Evolutionary conservation across 2,113 vertebrate species (phyloP), one percentile per base, ranked within the genome.

Genomic region (Paramormyrops kingsleyae): DNA sequence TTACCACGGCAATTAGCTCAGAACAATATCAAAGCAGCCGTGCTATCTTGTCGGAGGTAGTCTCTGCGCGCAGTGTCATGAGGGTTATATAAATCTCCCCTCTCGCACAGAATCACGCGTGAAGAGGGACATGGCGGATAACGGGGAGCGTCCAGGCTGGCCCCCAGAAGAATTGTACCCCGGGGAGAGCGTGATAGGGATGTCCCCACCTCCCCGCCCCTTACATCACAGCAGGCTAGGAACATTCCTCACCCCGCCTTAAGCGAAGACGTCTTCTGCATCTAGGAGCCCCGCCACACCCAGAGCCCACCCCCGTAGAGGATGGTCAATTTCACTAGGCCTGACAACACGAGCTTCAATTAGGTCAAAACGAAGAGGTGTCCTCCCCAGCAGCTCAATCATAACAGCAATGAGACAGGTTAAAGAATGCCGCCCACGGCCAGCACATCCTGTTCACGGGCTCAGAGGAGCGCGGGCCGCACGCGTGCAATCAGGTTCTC

Each of bases 361-460:
- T 95, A 95, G 95, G 96, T 96, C 94, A 95, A 94, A 96, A 95
- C 93, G 93, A 94, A 95, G 95, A 95, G 95, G 94, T 94, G 94
- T 95, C 93, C 93, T 90, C 93, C 92, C 90, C 86, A 74, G 94
- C 93, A 92, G 93, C 94, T 96, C 95, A 95, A 95, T 92, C 94
- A 95, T 93, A 92, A 91, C 93, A 94, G 94, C 95, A 95, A 96
- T 94, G 93, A 95, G 94, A 94, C 87, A 93, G 96, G 94, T 94
- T 94, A 94, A 89, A 95, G 94, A 94, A 92, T 91, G 92, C 89
- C 84, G 89, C 94, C 92, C 92, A 92, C 46, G 90, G 93, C 62
- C 62, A 31, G 91, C 91, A 44, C 80, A 91, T 90, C 50, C 88
- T 93, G 92, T 94, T 90, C 88, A 90, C 42, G 46, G 47, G 88